These are phyloP conservation scores for Rhadina sibilatrix DNA, from an alignment of 2,113 vertebrate species.

Conservation along the genomic window DNA sequence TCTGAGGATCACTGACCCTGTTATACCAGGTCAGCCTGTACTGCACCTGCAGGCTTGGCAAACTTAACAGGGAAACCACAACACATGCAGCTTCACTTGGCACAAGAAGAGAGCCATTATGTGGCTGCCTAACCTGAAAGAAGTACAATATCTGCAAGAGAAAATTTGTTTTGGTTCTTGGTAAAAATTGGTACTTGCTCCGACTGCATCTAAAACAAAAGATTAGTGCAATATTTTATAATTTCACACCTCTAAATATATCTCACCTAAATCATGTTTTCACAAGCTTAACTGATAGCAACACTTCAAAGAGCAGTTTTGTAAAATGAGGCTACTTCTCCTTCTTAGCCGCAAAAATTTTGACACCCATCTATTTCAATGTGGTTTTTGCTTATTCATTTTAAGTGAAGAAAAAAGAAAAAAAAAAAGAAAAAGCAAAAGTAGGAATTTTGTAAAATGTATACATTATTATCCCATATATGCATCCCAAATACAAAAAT, in stretches of 20 bases:
- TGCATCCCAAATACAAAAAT: not conserved
- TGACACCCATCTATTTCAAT: not conserved
- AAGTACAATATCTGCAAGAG: not conserved
- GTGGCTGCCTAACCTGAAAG: not conserved
- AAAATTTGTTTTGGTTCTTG: not conserved
- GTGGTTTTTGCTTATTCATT: not conserved
- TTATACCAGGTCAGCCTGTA: not conserved
- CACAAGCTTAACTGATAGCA: not conserved
- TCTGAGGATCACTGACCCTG: rapidly evolving
- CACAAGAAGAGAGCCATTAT: not conserved
- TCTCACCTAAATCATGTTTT: not conserved
- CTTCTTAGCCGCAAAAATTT: not conserved
- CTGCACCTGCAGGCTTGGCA: not conserved
- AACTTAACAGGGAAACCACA: not conserved
- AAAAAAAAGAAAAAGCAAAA: not conserved
- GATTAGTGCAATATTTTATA: not conserved
- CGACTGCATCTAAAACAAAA: not conserved
- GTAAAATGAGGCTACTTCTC: not conserved
- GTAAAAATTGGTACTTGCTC: not conserved
- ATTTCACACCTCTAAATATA: not conserved
- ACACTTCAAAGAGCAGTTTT: not conserved
- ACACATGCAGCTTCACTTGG: not conserved
- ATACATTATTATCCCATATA: not conserved
- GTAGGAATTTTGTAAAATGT: not conserved
- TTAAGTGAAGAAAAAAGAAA: not conserved